Base-by-base conservation (phyloP, 2,888 invertebrate species). In the Lasioglossum malachurum region DNA sequence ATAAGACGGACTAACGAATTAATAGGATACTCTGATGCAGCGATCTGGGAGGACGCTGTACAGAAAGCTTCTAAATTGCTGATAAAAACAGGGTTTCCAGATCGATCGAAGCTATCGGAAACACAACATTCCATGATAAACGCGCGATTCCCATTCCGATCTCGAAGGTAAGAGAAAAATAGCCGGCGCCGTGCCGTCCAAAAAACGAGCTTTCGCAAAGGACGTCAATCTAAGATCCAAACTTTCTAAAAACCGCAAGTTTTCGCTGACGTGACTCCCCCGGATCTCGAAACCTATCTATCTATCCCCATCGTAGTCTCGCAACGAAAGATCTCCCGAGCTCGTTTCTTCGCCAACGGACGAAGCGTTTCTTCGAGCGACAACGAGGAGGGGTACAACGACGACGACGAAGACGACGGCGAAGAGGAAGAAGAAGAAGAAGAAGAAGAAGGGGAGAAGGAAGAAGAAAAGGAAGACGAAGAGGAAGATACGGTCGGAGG, bases 241-340 rank as follows among this genome's bases (percentile, higher is more conserved):
- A 83, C 60, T 76, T 76, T 64, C 46, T 72, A 67, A 82, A 76
- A 82, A 73, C 67, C 76, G 76, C 83, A 72, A 83, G 73, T 73
- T 83, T 82, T 67, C 80, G 75, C 80, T 80, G 80, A 75, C 83
- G 80, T 75, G 80, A 72, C 75, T 57, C 60, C 69, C 31, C 31
- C 10, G 53, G 44, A 78, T 69, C 69, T 44, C 74, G 27, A 19
- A 60, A 46, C 71, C 75, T 60, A 78, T 41, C 77, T 78, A 82
- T 81, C 77, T 35, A 79, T 67, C 83, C 46, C 73, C 46, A 69
- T 78, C 71, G 35, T 69, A 44, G 41, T 44, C 64, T 31, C 31
- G 19, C 31, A 31, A 57, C 67, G 64, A 46, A 57, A 27, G 73
- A 67, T 73, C 31, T 31, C 53, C 76, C 67, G 44, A 8, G 64